phyloP scores from a whole-genome alignment of 2,113 vertebrate species.

The Menidia beryllina region DNA sequence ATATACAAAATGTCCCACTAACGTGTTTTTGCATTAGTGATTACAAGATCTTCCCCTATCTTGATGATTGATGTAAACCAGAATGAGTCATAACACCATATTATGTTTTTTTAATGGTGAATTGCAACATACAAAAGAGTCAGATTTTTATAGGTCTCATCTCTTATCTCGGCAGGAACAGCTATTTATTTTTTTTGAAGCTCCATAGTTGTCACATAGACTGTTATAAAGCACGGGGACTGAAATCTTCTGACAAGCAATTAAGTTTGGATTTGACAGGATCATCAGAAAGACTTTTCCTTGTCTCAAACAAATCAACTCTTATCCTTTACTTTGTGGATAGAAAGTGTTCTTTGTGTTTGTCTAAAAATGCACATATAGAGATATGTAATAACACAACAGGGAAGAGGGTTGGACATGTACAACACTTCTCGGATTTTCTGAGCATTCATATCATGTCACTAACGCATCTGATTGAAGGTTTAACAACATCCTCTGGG shows the following conservation, averaged over 20 bases:
- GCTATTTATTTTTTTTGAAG: constrained; percentile 35
- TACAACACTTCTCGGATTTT: constrained; percentile 11
- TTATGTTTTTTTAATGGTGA: constrained; percentile 6
- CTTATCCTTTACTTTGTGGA: constrained; percentile 63
- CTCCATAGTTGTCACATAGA: constrained; percentile 53
- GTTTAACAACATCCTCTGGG: constrained; percentile 29
- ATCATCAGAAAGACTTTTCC: constrained; percentile 48
- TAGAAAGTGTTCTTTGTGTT: constrained; percentile 21
- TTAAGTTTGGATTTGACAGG: constrained; percentile 68
- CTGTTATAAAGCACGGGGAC: constrained; percentile 37
- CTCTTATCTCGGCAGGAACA: constrained; percentile 27
- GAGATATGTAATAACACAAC: background rate
- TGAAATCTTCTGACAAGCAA: constrained; percentile 75
- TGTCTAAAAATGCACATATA: background rate
- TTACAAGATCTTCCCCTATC: background rate
- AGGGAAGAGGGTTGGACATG: background rate
- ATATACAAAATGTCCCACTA: too few species aligned
- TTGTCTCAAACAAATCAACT: constrained; percentile 61
- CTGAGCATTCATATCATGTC: constrained; percentile 8
- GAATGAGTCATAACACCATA: background rate
- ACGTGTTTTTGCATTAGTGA: background rate
- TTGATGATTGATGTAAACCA: constrained; percentile 18
- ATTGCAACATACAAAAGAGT: constrained; percentile 37
- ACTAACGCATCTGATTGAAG: background rate
- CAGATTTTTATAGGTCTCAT: constrained; percentile 32